Percentiles rank a stretch among this genome's conserved stretches.
These are phyloP conservation scores for Hemithea aestivaria DNA, from an alignment of 2,888 invertebrate genomes.

Conservation along the genomic window DNA sequence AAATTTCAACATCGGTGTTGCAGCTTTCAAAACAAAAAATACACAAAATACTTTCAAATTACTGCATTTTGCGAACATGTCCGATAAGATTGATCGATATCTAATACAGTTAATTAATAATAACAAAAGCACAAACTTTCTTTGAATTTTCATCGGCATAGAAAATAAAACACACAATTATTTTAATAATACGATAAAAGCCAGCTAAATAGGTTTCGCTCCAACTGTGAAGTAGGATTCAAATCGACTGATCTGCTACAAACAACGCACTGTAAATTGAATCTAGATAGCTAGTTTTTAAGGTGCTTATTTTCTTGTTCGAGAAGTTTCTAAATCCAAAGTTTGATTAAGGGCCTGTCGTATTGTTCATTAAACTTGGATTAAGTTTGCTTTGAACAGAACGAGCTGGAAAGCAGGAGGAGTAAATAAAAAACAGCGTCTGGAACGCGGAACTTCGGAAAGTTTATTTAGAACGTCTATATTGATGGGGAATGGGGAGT, in stretches of 20 bases:
- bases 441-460: conserved; percentile 50
- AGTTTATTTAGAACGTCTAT: conserved; percentile 50
- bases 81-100: no score
- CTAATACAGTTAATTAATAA: no score
- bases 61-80: neutral
- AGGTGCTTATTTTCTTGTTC: conserved; percentile 33
- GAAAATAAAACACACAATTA: conserved; percentile 64
- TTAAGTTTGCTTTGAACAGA: conserved; percentile 76
- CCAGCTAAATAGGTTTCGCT: conserved; percentile 76
- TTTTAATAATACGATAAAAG: conserved; percentile 70
- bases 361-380: conserved; percentile 80
- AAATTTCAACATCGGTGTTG: conserved; percentile 1
- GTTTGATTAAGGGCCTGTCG: conserved; percentile 80
- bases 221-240: conserved; percentile 34
- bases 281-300: conserved; percentile 26
- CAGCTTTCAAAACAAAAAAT: neutral
- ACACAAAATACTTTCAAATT: no score
- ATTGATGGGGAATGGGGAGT: no score
- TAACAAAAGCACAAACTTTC: no score
- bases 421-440: conserved; percentile 62
- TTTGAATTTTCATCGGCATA: conserved; percentile 36
- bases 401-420: conserved; percentile 79
- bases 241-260: conserved; percentile 32
- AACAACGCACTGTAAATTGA: conserved; percentile 28
- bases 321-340: conserved; percentile 62